These are phyloP conservation scores for Sebastes fasciatus DNA, from an alignment of 2,113 vertebrate species.

Conservation along the genomic window DNA sequence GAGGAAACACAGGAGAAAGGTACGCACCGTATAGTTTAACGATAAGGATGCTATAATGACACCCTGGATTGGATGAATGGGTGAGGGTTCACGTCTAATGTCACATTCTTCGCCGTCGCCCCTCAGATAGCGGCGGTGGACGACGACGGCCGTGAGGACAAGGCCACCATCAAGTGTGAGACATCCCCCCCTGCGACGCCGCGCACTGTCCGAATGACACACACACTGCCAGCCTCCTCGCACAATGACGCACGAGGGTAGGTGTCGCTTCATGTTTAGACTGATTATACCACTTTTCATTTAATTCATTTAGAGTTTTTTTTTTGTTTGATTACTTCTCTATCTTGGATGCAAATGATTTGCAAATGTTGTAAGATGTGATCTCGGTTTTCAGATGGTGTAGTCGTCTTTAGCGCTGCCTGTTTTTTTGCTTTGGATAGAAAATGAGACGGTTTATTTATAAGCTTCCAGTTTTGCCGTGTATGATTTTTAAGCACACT, in stretches of 20 bases:
- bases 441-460: constrained; percentile 10
- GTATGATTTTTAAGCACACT: neutral
- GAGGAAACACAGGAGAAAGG: constrained; percentile 98
- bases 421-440: constrained; percentile 14
- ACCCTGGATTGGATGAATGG: neutral
- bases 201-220: constrained; percentile 95
- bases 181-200: constrained; percentile 97
- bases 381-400: neutral
- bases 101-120: neutral
- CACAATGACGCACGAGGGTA: constrained; percentile 96
- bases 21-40: constrained; percentile 63
- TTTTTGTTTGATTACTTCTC: neutral
- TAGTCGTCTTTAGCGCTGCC: neutral
- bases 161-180: constrained; percentile 99
- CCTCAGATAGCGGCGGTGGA: constrained; percentile 95
- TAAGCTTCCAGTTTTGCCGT: constrained; percentile 3
- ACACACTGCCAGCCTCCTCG: constrained; percentile 96
- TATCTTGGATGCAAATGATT: neutral
- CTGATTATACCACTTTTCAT: neutral
- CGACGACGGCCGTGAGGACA: constrained; percentile 96
- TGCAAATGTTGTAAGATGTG: neutral
- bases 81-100: neutral
- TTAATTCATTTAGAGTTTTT: neutral
- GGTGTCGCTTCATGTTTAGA: constrained; percentile 8
- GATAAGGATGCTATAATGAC: neutral